Evolutionary conservation across 2,113 vertebrate species (phyloP).

Genomic region (Herpailurus yagouaroundi): DNA sequence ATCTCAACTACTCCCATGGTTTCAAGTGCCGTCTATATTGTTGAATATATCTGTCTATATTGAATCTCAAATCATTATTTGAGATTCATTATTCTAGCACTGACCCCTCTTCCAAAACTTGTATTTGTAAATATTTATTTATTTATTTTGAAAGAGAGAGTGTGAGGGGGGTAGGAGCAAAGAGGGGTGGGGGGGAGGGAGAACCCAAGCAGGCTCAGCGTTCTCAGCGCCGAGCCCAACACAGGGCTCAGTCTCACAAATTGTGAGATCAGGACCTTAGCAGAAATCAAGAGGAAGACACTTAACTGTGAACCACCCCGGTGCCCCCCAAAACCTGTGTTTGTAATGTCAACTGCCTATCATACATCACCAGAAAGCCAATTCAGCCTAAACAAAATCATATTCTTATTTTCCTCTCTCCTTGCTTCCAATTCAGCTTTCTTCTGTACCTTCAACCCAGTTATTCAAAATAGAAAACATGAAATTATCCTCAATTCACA

Average conservation of each 20-base stretch:
- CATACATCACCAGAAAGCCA: neutral
- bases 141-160: too few relatives aligned
- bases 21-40: neutral
- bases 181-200: too few relatives aligned
- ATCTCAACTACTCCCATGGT: neutral
- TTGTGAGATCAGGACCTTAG: too few relatives aligned
- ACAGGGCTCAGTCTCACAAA: too few relatives aligned
- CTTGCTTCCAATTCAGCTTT: neutral
- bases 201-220: too few relatives aligned
- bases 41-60: neutral
- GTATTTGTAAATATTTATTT: neutral
- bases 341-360: neutral
- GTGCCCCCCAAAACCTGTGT: neutral
- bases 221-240: too few relatives aligned
- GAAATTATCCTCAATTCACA: neutral
- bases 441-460: neutral
- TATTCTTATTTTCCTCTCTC: neutral
- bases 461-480: neutral
- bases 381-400: neutral
- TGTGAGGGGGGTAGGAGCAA: too few relatives aligned
- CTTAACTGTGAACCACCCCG: too few relatives aligned
- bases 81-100: neutral
- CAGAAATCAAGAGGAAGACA: too few relatives aligned
- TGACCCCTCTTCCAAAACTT: neutral
- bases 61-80: conserved; percentile 26